Conservation (phyloP, 2,797 vertebrate genomes). For the Clarias pachynema region DNA sequence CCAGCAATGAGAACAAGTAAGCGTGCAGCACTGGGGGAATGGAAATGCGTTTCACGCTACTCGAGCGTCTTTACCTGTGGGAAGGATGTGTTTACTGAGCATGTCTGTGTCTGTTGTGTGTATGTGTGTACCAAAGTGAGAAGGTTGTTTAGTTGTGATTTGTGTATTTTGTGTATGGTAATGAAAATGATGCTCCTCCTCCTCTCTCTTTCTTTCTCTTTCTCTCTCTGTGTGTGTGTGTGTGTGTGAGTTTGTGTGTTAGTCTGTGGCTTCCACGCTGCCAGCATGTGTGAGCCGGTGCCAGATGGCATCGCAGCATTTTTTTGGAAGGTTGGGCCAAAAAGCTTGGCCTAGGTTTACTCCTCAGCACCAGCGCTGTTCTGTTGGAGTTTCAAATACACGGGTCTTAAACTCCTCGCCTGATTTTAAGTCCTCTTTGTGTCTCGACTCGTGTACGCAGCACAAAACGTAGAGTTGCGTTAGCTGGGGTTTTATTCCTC, state of each 20-base stretch:
- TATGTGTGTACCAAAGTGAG: constrained; percentile 7
- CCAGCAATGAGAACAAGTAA: constrained; percentile 99
- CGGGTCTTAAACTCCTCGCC: constrained; percentile 4
- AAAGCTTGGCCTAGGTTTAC: constrained; percentile 52
- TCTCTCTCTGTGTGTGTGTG: neutral
- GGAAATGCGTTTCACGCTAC: neutral
- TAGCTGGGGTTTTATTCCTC: neutral
- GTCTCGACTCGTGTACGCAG: neutral
- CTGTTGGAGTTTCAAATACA: constrained; percentile 33
- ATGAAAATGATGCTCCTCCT: neutral
- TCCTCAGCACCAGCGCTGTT: constrained; percentile 35
- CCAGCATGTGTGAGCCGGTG: constrained; percentile 56
- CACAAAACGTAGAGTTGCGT: too few relatives aligned
- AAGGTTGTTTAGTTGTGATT: constrained; percentile 17
- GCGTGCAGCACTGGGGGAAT: constrained; percentile 51
- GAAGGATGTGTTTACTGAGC: constrained; percentile 33
- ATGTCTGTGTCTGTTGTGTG: neutral
- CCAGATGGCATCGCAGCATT: constrained; percentile 58
- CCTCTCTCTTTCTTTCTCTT: neutral
- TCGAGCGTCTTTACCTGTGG: constrained; percentile 16
- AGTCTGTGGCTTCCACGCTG: constrained; percentile 44
- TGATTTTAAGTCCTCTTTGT: neutral
- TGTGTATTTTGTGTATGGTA: constrained; percentile 26
- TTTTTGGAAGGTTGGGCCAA: constrained; percentile 52
- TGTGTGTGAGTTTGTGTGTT: constrained; percentile 40